A percentile compares a stretch with the other conserved stretches of the same genome.
Conservation (phyloP, 2,888 invertebrate genomes). For the Vesta saturnalis region DNA sequence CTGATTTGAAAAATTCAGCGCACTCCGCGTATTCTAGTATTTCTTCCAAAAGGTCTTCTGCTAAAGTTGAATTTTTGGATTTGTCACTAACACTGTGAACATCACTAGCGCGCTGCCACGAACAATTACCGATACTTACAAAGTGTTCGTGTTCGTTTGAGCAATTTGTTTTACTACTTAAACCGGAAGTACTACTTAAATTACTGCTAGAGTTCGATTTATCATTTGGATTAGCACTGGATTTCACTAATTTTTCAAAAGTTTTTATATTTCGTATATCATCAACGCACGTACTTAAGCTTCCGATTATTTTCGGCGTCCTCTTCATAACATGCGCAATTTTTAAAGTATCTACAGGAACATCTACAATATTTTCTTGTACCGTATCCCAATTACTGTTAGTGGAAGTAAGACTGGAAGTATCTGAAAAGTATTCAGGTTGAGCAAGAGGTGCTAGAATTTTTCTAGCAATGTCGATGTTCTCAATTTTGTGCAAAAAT, state of each 20-base stretch:
- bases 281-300: constrained; percentile 73
- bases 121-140: constrained; percentile 45
- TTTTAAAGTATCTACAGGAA: constrained; percentile 11
- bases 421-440: constrained; percentile 83
- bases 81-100: constrained; percentile 42
- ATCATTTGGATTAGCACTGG: constrained; percentile 56
- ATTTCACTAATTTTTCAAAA: constrained; percentile 62
- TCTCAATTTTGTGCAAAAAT: constrained; percentile 20
- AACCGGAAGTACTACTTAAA: constrained; percentile 66
- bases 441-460: constrained; percentile 79
- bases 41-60: constrained; percentile 65
- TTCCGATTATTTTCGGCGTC: constrained; percentile 73
- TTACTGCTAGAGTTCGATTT: constrained; percentile 61
- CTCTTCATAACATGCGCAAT: constrained; percentile 68
- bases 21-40: constrained; percentile 59
- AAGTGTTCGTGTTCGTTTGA: constrained; percentile 45
- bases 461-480: constrained; percentile 10
- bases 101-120: constrained; percentile 50
- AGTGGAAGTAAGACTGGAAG: constrained; percentile 80
- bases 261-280: constrained; percentile 68
- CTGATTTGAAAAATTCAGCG: constrained; percentile 58
- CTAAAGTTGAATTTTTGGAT: constrained; percentile 65
- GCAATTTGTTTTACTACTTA: constrained; percentile 56
- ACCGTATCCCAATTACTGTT: constrained; percentile 63
- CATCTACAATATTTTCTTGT: constrained; percentile 10